Conservation (phyloP, 37 sponge, comb jelly and placozoan genomes). For the Theonella swinhoei region DNA sequence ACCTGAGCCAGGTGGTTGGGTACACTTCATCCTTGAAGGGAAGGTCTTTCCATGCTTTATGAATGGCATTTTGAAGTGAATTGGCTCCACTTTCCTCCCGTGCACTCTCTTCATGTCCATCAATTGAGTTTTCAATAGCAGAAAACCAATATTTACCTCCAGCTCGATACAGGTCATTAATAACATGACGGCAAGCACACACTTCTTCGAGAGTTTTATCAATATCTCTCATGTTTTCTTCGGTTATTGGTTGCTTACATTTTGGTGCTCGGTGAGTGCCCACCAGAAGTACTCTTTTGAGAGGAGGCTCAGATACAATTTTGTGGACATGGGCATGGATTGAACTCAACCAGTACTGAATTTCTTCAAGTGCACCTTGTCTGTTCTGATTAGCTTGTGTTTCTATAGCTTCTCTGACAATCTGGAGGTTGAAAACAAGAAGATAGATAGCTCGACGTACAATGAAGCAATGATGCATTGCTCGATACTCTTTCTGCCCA, state of each 20-base stretch:
- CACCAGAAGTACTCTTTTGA: conserved; percentile 41
- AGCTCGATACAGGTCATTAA: conserved; percentile 4
- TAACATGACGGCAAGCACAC: background rate
- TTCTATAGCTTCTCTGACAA: background rate
- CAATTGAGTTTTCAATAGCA: conserved; percentile 49
- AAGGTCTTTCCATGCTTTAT: conserved; percentile 9
- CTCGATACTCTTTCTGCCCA: conserved; percentile 64
- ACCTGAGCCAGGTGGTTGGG: conserved; percentile 45
- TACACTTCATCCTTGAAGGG: conserved; percentile 35
- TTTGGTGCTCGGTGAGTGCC: conserved; percentile 43
- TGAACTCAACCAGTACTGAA: conserved; percentile 64
- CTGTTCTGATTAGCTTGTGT: background rate
- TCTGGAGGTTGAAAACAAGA: conserved; percentile 42
- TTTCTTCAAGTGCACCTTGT: background rate
- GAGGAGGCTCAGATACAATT: background rate
- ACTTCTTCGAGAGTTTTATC: background rate
- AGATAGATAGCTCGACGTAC: conserved; percentile 57
- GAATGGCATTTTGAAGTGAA: conserved; percentile 16
- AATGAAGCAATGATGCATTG: conserved; percentile 84
- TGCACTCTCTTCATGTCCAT: background rate
- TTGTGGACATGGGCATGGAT: conserved; percentile 58
- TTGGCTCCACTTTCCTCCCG: conserved; percentile 42
- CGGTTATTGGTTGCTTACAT: background rate
- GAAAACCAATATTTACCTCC: background rate
- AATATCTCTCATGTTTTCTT: conserved; percentile 22